Evolutionary conservation across 2,797 vertebrate genomes (phyloP).

Genomic region (Rhinella marina): DNA sequence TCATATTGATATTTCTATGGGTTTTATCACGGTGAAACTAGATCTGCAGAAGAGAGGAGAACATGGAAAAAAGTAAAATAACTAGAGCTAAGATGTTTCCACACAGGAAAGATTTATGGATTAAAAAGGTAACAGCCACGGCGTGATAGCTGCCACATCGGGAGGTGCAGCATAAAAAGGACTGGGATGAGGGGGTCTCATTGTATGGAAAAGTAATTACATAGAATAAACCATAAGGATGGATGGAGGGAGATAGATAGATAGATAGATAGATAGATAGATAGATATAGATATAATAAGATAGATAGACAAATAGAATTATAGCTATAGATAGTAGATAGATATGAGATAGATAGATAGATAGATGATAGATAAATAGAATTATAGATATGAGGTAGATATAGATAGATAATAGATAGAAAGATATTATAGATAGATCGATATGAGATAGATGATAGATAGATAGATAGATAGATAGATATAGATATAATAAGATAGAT

Average conservation of each 20-base stretch:
- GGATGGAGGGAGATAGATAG: not conserved
- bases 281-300: no score
- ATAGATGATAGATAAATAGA: not conserved
- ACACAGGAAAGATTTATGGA: constrained; percentile 10
- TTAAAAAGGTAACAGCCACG: not conserved
- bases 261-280: not conserved
- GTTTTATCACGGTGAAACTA: constrained; percentile 1
- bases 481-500: no score
- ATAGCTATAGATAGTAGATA: not conserved
- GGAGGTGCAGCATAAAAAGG: not conserved
- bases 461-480: no score
- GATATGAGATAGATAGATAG: not conserved
- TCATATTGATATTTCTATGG: constrained; percentile 18
- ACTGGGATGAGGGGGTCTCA: not conserved
- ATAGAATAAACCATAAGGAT: not conserved
- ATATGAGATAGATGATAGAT: not conserved
- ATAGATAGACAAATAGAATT: not conserved
- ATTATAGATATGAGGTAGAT: no score
- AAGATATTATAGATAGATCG: not conserved
- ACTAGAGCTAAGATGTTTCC: not conserved
- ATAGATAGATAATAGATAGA: constrained; percentile 4
- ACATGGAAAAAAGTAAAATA: not conserved
- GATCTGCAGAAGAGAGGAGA: not conserved
- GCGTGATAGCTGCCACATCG: not conserved
- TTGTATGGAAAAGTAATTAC: not conserved